Evolutionary conservation across 2,888 invertebrate genomes (phyloP), one percentile per base, ranked within the genome.

Genomic region (Aplocera efformata): DNA sequence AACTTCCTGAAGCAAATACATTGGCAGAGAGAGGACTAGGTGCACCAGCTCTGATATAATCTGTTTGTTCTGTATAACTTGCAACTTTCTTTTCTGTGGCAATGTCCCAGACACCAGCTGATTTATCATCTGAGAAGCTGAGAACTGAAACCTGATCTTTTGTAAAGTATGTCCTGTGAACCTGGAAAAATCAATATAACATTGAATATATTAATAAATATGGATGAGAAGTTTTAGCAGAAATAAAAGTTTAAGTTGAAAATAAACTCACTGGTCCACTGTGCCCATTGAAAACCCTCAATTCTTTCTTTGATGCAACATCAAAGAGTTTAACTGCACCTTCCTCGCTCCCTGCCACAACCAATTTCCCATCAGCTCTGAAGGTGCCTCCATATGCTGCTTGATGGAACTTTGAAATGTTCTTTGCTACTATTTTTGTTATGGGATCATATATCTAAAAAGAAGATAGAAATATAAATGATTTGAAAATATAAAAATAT

Each of bases 41-140:
- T 8, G 94, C 93, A 13, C 97, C 97, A 34, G 96, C 94, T 64
- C 97, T 90, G 3, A 97, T 90, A 72, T 97, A 97, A 72, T 97
- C 97, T 0, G 74, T 88, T 64, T 96, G 95, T 46, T 92, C 92
- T 10, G 85, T 76, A 63, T 91, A 94, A 23, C 89, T 91, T 9
- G 90, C 76, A 10, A 96, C 60, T 60, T 92, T 90, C 48, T 92
- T 92, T 79, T 97, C 97, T 44, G 92, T 94, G 0, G 96, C 91
- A 61, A 98, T 94, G 67, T 98, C 98, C 97, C 98, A 98, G n/a
- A 98, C 63, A 49, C 91, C 90, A 3, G 95, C 92, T 4, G 93
- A 91, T 79, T 95, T 96, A 71, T 98, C 98, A 86, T 98, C 98
- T 1, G 97, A 95, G 71, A 95, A 98, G 58, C 97, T 96, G 1